Conservation (phyloP, 2,797 vertebrate genomes). For the Ctenochaetus hawaiiensis region DNA sequence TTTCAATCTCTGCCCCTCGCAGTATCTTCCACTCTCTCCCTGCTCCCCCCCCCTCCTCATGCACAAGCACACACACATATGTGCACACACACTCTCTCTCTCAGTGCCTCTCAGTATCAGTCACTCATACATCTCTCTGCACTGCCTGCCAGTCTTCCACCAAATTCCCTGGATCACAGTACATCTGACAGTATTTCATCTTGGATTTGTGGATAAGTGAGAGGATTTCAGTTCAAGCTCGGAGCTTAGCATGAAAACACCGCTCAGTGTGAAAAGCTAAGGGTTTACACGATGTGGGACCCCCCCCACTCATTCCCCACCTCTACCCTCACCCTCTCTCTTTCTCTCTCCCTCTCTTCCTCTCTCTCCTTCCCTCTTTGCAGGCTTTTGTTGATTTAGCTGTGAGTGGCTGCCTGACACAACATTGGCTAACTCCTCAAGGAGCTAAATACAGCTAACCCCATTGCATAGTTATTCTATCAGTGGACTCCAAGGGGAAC, state of each 20-base stretch:
- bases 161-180: conserved; percentile 80
- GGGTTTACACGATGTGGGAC: conserved; percentile 74
- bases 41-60: conserved; percentile 25
- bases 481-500: conserved; percentile 65
- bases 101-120: conserved; percentile 52
- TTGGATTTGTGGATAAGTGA: conserved; percentile 86
- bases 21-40: conserved; percentile 14
- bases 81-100: not conserved
- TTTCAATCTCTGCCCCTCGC: conserved; percentile 59
- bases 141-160: conserved; percentile 67
- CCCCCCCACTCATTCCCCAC: conserved; percentile 6
- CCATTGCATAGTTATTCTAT: conserved; percentile 79
- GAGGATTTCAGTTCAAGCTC: conserved; percentile 83
- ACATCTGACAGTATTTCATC: conserved; percentile 87
- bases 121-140: conserved; percentile 59
- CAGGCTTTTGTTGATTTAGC: conserved; percentile 82
- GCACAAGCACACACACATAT: conserved; percentile 10
- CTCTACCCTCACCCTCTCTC: conserved; percentile 19
- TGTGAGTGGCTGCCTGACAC: conserved; percentile 78
- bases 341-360: conserved; percentile 41
- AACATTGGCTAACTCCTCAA: conserved; percentile 78
- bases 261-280: conserved; percentile 74
- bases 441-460: conserved; percentile 80
- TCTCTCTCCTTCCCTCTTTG: conserved; percentile 43
- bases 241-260: conserved; percentile 81